Evolutionary conservation across 2,888 invertebrate species (phyloP).

Genomic region (Macrosoma leucophasiata): DNA sequence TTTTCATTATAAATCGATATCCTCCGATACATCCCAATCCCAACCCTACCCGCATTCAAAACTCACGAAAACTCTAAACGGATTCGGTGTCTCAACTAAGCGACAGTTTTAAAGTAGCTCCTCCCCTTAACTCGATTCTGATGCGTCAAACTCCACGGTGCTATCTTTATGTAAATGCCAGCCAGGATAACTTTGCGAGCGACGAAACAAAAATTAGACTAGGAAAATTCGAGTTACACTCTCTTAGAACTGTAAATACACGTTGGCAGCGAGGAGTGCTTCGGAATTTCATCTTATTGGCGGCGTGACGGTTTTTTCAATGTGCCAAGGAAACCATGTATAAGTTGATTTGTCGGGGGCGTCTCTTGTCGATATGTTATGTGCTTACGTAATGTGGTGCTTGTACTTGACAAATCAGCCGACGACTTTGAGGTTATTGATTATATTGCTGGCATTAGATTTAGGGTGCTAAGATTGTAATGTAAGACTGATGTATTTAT

Average conservation of each 20-base stretch:
- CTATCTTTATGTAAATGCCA: slow-evolving; percentile 72
- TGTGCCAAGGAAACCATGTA: slow-evolving; percentile 39
- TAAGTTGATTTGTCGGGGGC: slow-evolving; percentile 43
- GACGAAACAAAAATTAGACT: slow-evolving; percentile 29
- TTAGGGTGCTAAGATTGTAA: no score
- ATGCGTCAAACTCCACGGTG: slow-evolving; percentile 56
- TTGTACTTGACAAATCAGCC: no score
- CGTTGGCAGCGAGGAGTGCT: slow-evolving; percentile 34
- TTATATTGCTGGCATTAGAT: no score
- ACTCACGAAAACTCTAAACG: slow-evolving; percentile 63
- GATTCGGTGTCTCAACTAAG: slow-evolving; percentile 70
- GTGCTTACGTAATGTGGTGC: no score
- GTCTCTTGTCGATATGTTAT: slow-evolving; percentile 26
- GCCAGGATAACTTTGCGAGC: slow-evolving; percentile 42
- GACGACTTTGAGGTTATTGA: no score
- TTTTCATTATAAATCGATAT: slow-evolving; percentile 8
- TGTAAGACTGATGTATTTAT: no score
- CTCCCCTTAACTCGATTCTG: slow-evolving; percentile 67
- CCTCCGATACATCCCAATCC: not conserved
- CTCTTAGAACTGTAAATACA: slow-evolving; percentile 24
- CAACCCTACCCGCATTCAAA: slow-evolving; percentile 22
- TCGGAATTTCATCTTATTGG: slow-evolving; percentile 48
- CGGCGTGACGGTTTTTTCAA: slow-evolving; percentile 58
- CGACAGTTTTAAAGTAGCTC: slow-evolving; percentile 72
- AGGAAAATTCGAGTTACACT: slow-evolving; percentile 15